phyloP scores from a whole-genome alignment of 2,113 vertebrate genomes.

The Xiphophorus couchianus region DNA sequence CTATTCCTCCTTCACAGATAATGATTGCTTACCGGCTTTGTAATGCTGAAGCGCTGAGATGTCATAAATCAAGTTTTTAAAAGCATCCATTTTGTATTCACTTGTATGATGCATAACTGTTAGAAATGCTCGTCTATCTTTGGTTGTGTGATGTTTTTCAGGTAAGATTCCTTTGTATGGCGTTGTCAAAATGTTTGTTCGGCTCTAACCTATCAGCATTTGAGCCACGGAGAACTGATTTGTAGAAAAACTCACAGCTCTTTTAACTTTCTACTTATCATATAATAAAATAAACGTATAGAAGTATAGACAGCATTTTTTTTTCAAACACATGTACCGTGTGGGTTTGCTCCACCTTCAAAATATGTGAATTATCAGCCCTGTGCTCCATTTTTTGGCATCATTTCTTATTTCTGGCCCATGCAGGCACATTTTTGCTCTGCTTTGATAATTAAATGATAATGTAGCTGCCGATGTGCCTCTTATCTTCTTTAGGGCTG shows the following conservation, averaged over 20 bases:
- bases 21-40: constrained; percentile 47
- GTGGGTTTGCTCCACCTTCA: constrained; percentile 9
- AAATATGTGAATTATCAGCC: constrained; percentile 31
- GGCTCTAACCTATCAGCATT: constrained; percentile 14
- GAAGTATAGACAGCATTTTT: constrained; percentile 19
- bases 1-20: constrained; percentile 49
- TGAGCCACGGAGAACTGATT: neutral
- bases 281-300: constrained; percentile 30
- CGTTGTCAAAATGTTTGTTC: constrained; percentile 14
- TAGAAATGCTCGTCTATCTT: constrained; percentile 18
- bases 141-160: constrained; percentile 15
- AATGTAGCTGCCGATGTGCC: constrained; percentile 31
- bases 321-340: constrained; percentile 5
- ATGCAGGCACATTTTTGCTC: constrained; percentile 38
- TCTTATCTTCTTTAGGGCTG: constrained; percentile 31
- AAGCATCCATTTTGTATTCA: constrained; percentile 32
- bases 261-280: constrained; percentile 7
- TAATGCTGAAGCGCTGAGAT: constrained; percentile 13
- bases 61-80: constrained; percentile 64
- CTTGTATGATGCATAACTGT: constrained; percentile 32
- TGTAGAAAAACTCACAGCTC: constrained; percentile 2
- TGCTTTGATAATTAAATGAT: constrained; percentile 51
- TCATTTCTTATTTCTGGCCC: constrained; percentile 34
- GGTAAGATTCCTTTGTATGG: neutral
- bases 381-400: constrained; percentile 30